Base-by-base conservation (phyloP, 2,113 vertebrate species). In the Pluvialis apricaria region DNA sequence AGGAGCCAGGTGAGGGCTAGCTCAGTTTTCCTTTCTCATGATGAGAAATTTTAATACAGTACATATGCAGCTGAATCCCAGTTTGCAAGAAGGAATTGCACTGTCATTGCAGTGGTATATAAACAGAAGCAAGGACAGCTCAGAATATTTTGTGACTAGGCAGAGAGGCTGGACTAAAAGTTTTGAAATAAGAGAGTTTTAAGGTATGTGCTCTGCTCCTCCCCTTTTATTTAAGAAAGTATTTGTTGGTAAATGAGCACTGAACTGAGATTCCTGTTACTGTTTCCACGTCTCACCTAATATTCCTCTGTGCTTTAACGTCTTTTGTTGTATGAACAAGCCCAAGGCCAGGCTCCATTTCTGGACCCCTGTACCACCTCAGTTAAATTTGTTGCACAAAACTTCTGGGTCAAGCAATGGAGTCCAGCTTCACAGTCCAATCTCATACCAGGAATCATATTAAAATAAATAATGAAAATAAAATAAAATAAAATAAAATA, bases 1-100 rank as follows among this genome's bases (percentile, higher is more conserved):
- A 36, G 3, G 3, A 60, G 5, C 4, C 9, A 49, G 11, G 7
- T 40, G 7, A 58, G 5, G 25, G 0, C 3, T 66, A 58, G 14
- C 4, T 79, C 40, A 22, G 28, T 78, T 82, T 82, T 81, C 0
- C 1, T 82, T 94, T 70, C 18, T 87, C 24, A 5, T 5, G 1
- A 29, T 34, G 75, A 5, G 28, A 78, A 66, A 8, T 36, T 36
- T 51, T 54, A 40, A 12, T 36, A 21, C 8, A 61, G 14, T 2
- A 1, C 3, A 57, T 31, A 15, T 61, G 13, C 34, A 61, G 2
- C 16, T 73, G 14, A 69, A 61, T 47, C 19, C 13, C 26, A 32
- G 18, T 45, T 52, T 81, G 13, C 28, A 87, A 38, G 29, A 77
- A 71, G 8, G 11, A 66, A 62, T 10, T 14, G 7, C 2, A 19